Conservation (phyloP, 1,140 invertebrate genomes). For the Sitobion miscanthi region DNA sequence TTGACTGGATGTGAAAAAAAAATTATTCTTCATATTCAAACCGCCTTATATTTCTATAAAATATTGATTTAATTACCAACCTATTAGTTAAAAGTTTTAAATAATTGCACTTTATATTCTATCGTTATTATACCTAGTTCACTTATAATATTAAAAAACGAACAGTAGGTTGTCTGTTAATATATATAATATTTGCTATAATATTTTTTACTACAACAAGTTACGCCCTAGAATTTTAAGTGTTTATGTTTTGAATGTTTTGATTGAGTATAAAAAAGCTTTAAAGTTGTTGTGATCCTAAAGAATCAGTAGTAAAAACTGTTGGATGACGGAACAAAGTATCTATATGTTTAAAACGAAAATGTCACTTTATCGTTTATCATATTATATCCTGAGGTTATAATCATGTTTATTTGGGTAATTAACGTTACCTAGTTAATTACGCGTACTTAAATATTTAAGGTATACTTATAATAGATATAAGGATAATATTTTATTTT, state of each 20-base stretch:
- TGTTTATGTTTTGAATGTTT: slow-evolving; percentile 1
- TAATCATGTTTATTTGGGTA: not conserved
- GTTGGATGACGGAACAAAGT: not conserved
- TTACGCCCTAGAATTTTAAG: not conserved
- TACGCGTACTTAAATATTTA: not conserved
- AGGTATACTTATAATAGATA: not conserved
- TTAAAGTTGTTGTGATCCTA: not conserved
- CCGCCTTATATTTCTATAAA: not conserved
- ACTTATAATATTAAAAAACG: not conserved
- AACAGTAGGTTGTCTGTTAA: too few species aligned
- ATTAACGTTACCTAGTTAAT: not conserved
- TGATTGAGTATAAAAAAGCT: not conserved
- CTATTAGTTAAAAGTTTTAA: not conserved
- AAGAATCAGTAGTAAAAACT: slow-evolving; percentile 18
- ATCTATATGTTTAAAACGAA: slow-evolving; percentile 5
- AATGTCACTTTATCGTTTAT: not conserved
- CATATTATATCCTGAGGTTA: not conserved
- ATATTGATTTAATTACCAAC: not conserved
- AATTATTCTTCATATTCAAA: not conserved
- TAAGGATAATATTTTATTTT: not conserved
- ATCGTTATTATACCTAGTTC: not conserved
- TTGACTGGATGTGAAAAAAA: not conserved
- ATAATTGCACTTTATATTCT: not conserved
- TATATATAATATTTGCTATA: not conserved
- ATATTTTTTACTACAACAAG: not conserved